phyloP scores from a whole-genome alignment of 2,797 vertebrate genomes.

The Momotus momota region DNA sequence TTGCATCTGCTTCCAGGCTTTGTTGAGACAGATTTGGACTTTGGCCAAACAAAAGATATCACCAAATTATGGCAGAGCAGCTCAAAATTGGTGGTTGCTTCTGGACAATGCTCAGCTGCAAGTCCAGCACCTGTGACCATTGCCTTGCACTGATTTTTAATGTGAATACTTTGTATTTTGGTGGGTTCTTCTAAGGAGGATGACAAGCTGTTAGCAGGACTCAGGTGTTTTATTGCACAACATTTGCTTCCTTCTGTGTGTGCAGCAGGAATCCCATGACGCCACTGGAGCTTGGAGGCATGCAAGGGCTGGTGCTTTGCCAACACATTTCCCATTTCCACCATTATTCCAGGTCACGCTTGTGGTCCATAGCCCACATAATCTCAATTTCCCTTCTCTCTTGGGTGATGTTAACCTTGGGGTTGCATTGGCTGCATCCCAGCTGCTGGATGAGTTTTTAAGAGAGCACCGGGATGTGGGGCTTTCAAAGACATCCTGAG shows the following conservation, averaged over 20 bases:
- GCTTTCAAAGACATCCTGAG: background rate
- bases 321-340: background rate
- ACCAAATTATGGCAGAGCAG: background rate
- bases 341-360: background rate
- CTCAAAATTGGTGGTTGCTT: background rate
- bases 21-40: background rate
- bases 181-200: background rate
- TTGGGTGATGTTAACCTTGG: background rate
- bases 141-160: background rate
- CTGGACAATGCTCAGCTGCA: background rate
- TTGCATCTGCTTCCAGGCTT: background rate
- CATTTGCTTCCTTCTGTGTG: rapidly evolving
- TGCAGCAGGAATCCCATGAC: background rate
- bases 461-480: rapidly evolving
- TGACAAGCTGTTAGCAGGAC: background rate
- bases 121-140: background rate
- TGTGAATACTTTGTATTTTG: background rate
- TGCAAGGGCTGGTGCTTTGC: background rate
- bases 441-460: background rate
- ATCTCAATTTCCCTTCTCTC: background rate
- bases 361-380: rapidly evolving
- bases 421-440: background rate
- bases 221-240: background rate
- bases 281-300: background rate
- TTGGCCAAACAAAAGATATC: background rate